Evolutionary conservation across 2,113 vertebrate species (phyloP).

Genomic region (Nettapus auritus): DNA sequence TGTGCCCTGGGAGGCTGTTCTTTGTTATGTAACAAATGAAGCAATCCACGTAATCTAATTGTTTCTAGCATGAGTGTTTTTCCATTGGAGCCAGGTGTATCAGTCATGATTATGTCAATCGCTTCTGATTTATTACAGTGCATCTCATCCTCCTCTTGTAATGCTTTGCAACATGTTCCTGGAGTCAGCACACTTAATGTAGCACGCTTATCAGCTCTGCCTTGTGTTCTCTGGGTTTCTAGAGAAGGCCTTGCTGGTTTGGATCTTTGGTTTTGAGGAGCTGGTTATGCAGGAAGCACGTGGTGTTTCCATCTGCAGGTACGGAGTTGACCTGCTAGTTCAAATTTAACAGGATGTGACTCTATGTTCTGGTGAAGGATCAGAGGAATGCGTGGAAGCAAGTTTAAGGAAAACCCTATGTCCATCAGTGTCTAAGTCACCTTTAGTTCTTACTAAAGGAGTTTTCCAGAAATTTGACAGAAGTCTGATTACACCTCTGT

Average conservation of each 20-base stretch:
- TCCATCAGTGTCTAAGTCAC: not conserved
- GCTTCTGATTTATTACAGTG: not conserved
- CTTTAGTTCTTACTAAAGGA: not conserved
- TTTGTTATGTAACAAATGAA: not conserved
- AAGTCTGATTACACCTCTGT: not conserved
- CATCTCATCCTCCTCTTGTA: not conserved
- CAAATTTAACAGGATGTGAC: not conserved
- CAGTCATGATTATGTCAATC: not conserved
- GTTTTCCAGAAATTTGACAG: not conserved
- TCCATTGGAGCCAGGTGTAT: not conserved
- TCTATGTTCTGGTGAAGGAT: not conserved
- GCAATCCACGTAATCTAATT: not conserved
- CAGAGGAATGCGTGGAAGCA: not conserved
- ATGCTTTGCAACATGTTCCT: not conserved
- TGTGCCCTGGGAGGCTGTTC: not conserved
- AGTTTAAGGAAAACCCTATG: not conserved
- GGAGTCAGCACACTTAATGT: not conserved
- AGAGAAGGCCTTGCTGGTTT: not conserved
- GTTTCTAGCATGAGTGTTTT: not conserved
- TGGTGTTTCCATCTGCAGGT: not conserved
- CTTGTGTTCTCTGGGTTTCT: not conserved
- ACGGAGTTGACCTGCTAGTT: not conserved
- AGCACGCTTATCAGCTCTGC: not conserved
- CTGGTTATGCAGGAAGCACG: not conserved
- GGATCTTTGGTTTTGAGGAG: not conserved